phyloP scores from a whole-genome alignment of 2,113 vertebrate species.

The Eclectus roratus region DNA sequence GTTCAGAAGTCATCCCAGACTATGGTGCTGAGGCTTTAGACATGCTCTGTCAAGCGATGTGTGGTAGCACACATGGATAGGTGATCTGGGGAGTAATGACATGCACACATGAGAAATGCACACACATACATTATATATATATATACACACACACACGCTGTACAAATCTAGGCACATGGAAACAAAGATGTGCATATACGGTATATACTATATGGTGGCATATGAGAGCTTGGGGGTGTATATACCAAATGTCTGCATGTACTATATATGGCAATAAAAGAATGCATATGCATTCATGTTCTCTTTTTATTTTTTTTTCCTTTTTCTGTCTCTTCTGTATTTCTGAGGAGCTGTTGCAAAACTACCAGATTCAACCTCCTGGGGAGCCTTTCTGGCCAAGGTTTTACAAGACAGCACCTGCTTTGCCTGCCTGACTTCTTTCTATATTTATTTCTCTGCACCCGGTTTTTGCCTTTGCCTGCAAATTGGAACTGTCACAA shows the following conservation, averaged over 20 bases:
- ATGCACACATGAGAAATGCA: neutral
- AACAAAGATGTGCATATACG: neutral
- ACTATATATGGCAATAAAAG: constrained; percentile 31
- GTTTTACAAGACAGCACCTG: constrained; percentile 54
- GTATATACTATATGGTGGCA: neutral
- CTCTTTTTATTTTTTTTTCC: neutral
- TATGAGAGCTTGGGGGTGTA: constrained; percentile 22
- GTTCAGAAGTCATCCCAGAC: neutral
- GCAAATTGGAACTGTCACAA: constrained; percentile 6
- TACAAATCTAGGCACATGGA: neutral
- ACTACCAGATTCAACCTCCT: constrained; percentile 57
- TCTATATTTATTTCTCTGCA: constrained; percentile 51
- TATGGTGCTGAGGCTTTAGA: neutral
- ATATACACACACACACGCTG: neutral
- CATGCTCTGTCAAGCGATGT: rapidly evolving
- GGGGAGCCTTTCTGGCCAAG: constrained; percentile 56
- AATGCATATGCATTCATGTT: constrained; percentile 54
- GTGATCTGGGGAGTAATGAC: neutral
- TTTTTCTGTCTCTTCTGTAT: constrained; percentile 38
- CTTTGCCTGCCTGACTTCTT: constrained; percentile 33
- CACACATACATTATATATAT: neutral
- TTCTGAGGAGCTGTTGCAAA: constrained; percentile 51
- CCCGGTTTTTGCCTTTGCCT: constrained; percentile 32
- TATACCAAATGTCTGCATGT: constrained; percentile 51
- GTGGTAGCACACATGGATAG: rapidly evolving